Conservation (phyloP, 2,113 vertebrate species). For the Arenaria interpres region DNA sequence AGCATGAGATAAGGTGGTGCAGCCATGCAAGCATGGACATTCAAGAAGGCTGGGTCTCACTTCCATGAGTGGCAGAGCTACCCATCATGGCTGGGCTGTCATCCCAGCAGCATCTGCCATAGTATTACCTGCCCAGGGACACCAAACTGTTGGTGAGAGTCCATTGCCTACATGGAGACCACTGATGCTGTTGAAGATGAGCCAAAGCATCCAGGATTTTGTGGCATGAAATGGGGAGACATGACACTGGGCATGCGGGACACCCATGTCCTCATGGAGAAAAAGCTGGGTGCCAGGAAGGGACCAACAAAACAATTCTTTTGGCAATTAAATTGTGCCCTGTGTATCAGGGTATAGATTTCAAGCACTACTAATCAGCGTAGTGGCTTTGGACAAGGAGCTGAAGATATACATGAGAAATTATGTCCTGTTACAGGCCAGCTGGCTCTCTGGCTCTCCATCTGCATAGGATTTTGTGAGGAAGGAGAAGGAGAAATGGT, state of each 20-base stretch:
- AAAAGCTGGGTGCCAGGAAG: neutral
- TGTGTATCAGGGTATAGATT: neutral
- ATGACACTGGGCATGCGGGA: neutral
- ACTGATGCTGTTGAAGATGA: neutral
- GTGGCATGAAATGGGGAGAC: neutral
- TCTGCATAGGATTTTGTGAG: neutral
- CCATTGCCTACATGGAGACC: neutral
- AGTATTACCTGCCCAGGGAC: neutral
- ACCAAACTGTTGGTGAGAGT: neutral
- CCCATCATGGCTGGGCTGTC: neutral
- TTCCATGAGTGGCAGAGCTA: rapidly evolving
- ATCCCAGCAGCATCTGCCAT: neutral
- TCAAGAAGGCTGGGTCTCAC: neutral
- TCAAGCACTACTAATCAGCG: neutral
- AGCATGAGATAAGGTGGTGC: neutral
- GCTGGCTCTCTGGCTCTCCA: neutral
- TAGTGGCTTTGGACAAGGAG: neutral
- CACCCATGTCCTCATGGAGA: neutral
- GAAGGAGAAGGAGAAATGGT: neutral
- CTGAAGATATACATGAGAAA: neutral
- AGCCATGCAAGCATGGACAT: neutral
- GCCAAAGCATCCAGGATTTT: neutral
- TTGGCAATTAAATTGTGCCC: neutral
- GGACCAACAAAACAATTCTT: neutral
- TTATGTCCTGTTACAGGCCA: neutral